Conservation (phyloP, 1,140 invertebrate genomes). For the Notospermus geniculatus region DNA sequence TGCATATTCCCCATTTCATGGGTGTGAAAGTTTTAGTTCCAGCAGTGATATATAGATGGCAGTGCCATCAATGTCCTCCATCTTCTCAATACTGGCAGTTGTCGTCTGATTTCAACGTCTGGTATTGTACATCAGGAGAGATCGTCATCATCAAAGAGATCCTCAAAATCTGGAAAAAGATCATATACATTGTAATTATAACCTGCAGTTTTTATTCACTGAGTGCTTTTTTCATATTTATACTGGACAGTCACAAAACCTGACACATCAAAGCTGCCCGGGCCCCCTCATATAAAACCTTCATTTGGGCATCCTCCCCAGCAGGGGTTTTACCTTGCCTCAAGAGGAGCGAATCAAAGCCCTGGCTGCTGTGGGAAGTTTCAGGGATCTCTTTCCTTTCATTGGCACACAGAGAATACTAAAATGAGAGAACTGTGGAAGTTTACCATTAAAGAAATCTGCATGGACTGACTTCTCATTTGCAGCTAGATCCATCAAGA, state of each 20-base stretch:
- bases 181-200: no score
- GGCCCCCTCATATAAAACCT: background rate
- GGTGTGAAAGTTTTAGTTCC: no score
- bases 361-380: background rate
- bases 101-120: no score
- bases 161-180: slow-evolving; percentile 48
- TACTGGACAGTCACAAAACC: no score
- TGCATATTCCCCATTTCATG: no score
- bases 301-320: background rate
- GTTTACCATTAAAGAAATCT: slow-evolving; percentile 80
- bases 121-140: no score
- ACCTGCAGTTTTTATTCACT: no score
- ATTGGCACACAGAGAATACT: no score
- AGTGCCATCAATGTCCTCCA: no score
- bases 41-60: no score
- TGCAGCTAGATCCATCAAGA: slow-evolving; percentile 84
- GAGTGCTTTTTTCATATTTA: background rate
- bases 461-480: slow-evolving; percentile 91
- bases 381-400: background rate
- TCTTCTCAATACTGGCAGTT: no score
- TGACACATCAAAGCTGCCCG: background rate
- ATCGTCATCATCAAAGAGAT: slow-evolving; percentile 57
- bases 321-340: background rate
- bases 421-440: background rate
- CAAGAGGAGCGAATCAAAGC: background rate